Conservation (phyloP, 2,113 vertebrate genomes). For the Platycercus adscitus region DNA sequence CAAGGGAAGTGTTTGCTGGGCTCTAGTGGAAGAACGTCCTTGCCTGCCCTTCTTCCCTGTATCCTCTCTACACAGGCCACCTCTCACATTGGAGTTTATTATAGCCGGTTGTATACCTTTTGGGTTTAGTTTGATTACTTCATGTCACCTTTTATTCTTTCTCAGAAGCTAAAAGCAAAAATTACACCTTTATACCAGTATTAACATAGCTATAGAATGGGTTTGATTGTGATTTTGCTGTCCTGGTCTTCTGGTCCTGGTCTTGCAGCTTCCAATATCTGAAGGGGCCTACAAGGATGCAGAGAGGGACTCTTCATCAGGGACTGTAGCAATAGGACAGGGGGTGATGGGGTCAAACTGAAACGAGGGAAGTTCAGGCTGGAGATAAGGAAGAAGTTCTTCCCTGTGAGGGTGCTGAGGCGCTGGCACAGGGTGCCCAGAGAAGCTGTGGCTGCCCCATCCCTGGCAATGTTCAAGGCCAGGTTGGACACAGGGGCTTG, state of each 20-base stretch:
- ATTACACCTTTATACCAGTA: neutral
- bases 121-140: neutral
- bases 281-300: neutral
- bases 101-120: neutral
- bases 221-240: neutral
- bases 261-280: neutral
- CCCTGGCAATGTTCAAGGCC: neutral
- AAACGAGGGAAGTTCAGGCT: neutral
- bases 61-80: neutral
- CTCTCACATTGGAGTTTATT: neutral
- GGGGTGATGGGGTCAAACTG: neutral
- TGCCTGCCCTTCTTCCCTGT: neutral
- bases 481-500: neutral
- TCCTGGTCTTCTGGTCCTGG: neutral
- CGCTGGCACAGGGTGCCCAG: neutral
- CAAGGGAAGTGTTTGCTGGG: neutral
- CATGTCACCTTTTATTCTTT: neutral
- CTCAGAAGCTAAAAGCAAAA: neutral
- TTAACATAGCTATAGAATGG: neutral
- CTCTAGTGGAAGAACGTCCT: neutral
- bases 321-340: neutral
- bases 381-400: neutral
- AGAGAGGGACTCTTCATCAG: neutral
- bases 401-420: neutral
- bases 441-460: neutral